Base-by-base conservation (phyloP, 2,888 invertebrate genomes). In the Agonum fuliginosum region DNA sequence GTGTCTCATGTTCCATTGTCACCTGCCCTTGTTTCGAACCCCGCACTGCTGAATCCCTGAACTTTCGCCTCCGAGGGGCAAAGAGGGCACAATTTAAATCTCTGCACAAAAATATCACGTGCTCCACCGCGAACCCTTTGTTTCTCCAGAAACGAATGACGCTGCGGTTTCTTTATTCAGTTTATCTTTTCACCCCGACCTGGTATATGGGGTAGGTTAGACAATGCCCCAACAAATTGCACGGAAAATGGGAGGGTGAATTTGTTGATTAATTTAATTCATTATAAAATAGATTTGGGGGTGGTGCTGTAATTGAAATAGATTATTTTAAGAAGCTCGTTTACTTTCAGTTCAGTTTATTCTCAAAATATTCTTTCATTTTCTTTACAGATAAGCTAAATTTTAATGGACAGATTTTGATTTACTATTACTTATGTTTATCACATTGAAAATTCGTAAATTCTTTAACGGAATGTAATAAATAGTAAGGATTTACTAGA, bases 151-250 rank as follows among this genome's bases (percentile, higher is more conserved):
- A 67, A 71, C 22, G 51, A 51, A 71, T 71, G 71, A 71, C 71
- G 71, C 46, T 46, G 71, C 71, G 51, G 43, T 71, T 71, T 71
- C 71, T 71, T 71, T 71, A 71, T 71, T 51, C 71, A 24, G 51
- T 71, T 71, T 71, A 71, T 71, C 71, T 71, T 51, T 71, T 51
- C 48, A 51, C 24, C 58, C 12, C 46, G 12, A 17, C 8, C 12
- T 10, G n/a, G 24, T 54, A 62, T 27, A 30, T 46, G 30, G 54
- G 58, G 58, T 34, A 30, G 17, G 46, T 46, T 46, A 62, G 17
- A 62, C 58, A 62, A 62, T 30, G 58, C 30, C 12, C 27, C 10
- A 27, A 14, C 58, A 62, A 62, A 62, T 62, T 62, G 58, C 12
- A 30, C 27, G 58, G 58, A 62, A 62, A 62, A 62, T 62, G 12